These are phyloP conservation scores for Drosophila suboccidentalis DNA, from an alignment of 2,888 invertebrate species.

Conservation along the genomic window DNA sequence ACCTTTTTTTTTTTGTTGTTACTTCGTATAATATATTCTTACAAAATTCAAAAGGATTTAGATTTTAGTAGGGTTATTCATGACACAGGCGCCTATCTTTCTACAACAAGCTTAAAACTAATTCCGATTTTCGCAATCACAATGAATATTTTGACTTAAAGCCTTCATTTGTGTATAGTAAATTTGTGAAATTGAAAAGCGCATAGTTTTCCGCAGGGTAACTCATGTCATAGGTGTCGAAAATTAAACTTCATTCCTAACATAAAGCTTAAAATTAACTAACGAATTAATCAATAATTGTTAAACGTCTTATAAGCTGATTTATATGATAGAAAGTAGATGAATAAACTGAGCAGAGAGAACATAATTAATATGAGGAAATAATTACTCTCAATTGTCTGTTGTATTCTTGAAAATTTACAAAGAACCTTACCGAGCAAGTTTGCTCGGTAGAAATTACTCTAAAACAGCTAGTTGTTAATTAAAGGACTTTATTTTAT, in stretches of 20 bases:
- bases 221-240: not conserved
- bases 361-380: slow-evolving; percentile 4
- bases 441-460: not conserved
- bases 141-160: not conserved
- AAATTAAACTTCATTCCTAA: slow-evolving; percentile 27
- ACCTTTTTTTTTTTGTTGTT: too few species aligned
- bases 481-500: too few species aligned
- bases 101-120: not conserved
- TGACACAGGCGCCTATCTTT: too few species aligned
- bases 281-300: slow-evolving; percentile 22
- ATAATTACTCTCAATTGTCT: not conserved
- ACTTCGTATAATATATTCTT: not conserved
- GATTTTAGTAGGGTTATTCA: not conserved
- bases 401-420: not conserved
- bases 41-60: not conserved
- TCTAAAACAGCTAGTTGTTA: too few species aligned
- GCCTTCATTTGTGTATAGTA: not conserved
- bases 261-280: slow-evolving; percentile 10
- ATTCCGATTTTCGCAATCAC: not conserved
- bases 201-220: slow-evolving; percentile 1
- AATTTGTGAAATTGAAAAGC: slow-evolving; percentile 1
- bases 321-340: slow-evolving; percentile 10
- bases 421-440: not conserved
- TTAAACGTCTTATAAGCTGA: slow-evolving; percentile 6
- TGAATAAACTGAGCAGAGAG: slow-evolving; percentile 13